These are phyloP conservation scores for Drosophila fungiperda DNA, from an alignment of 2,888 invertebrate species.

Conservation along the genomic window DNA sequence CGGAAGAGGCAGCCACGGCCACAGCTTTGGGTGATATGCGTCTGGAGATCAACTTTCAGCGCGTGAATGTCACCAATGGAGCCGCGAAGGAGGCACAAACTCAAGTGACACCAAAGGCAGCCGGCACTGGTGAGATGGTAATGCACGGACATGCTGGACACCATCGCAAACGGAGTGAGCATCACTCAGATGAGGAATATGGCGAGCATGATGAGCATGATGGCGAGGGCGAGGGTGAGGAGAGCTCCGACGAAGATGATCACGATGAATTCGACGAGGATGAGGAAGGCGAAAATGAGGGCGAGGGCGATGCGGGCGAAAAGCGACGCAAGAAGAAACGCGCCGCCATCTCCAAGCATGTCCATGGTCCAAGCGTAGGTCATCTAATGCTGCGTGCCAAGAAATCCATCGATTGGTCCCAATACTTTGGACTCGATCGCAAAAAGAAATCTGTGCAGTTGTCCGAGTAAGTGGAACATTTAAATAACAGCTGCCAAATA, in stretches of 20 bases:
- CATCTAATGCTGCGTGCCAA: slow-evolving; percentile 87
- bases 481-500: no score
- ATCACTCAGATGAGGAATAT: slow-evolving; percentile 73
- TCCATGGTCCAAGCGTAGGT: slow-evolving; percentile 62
- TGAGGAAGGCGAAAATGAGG: slow-evolving; percentile 57
- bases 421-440: slow-evolving; percentile 94
- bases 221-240: slow-evolving; percentile 75
- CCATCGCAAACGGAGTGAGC: slow-evolving; percentile 82
- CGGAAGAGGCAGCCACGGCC: slow-evolving; percentile 51
- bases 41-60: slow-evolving; percentile 71
- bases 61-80: slow-evolving; percentile 60
- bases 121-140: slow-evolving; percentile 58
- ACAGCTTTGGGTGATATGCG: slow-evolving; percentile 68
- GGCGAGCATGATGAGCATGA: slow-evolving; percentile 79
- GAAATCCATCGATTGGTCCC: slow-evolving; percentile 94
- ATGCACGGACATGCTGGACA: slow-evolving; percentile 80
- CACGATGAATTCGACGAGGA: slow-evolving; percentile 81
- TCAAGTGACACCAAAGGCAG: slow-evolving; percentile 22
- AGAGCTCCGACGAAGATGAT: slow-evolving; percentile 84
- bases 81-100: slow-evolving; percentile 30
- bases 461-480: slow-evolving; percentile 49
- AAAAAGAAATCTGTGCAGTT: slow-evolving; percentile 87
- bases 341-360: slow-evolving; percentile 56
- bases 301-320: slow-evolving; percentile 81
- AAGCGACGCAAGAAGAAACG: slow-evolving; percentile 85